Evolutionary conservation across 2,888 invertebrate genomes (phyloP), one percentile per base, ranked within the genome.

Genomic region (Cacoxenus indagator): DNA sequence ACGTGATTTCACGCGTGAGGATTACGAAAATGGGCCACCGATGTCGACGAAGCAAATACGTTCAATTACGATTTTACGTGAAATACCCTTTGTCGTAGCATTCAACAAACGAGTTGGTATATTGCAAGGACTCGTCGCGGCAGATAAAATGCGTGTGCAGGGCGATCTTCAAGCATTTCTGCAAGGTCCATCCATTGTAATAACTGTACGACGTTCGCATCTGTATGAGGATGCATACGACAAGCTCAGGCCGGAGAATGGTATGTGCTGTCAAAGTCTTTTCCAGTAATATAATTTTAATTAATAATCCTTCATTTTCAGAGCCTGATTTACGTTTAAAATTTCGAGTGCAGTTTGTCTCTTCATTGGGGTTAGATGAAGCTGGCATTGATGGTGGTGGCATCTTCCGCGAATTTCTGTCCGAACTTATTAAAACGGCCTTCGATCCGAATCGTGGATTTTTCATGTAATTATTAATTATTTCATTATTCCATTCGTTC

Each of bases 181-280:
- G 77, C 92, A 92, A 77, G 95, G 95, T 0, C 94, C 94, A 0
- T 90, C 91, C 51, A 93, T 95, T 75, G 91, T 92, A 77, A 91
- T 96, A 43, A 92, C 93, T 31, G 94, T 96, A 6, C 89, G 97
- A 69, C 90, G 99, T 67, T 94, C 95, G 75, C 96, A 97, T 89
- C 90, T 99, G n/a, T 99, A 99, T 86, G 99, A 99, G 89, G 99
- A 99, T 88, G 96, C 99, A 0, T 98, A 96, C 85, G 97, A 97
- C 65, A 96, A 96, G 87, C 90, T 99, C 4, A 95, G 97, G 1
- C 92, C 92, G 1, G 95, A 95, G 79, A 97, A 97, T 89, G 96
- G 96, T 96, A 88, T 87, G 88, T 68, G 87, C 87, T 14, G 4
- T 14, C 22, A 22, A 37, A 37, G 24, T 14, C 43, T 22, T 1